Base-by-base conservation (phyloP, 1,140 invertebrate genomes). In the Drosophila mayri region DNA sequence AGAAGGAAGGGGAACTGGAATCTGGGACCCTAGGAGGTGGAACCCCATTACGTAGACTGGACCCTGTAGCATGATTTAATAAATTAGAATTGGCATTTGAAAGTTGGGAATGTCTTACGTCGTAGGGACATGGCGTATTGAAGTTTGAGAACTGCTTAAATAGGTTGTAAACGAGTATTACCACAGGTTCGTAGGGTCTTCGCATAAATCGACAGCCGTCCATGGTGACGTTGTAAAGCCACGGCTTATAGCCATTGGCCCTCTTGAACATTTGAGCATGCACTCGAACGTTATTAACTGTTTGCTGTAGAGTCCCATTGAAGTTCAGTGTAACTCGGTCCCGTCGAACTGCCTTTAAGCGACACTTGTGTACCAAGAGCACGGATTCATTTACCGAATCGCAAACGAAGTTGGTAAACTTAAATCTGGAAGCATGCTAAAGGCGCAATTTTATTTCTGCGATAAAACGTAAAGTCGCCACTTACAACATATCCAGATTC, bases 1-100 rank as follows among this genome's bases (percentile, higher is more conserved):
- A 49, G 59, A 50, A 12, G 59, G 59, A 35, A 61, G 43, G 22
- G 59, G 44, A 3, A 61, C 59, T 22, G 44, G 59, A 37, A 61
- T 52, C 20, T 50, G 14, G 9, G 30, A 22, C 47, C 59, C 59
- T 0, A 25, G 11, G 20, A 57, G 18, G 32, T 71, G 52, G 20
- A 71, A 66, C 8, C 43, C 67, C 35, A 46, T 66, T 14, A 57
- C 9, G 12, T 57, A 3, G 14, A 38, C 25, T 16, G 63, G n/a
- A 30, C 40, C 67, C 71, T 74, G 14, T 11, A 47, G 32, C 10
- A 25, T 9, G 1, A 37, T 54, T 35, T 16, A 54, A 16, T 37
- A 22, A 37, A 37, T 37, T 22, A 10, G 22, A 54, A 22, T 22
- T 16, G 32, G 1, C 3, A 22, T 54, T 16, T 37, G 8, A 54